phyloP scores from a whole-genome alignment of 2,797 vertebrate genomes.

The Poeciliopsis paucimaculata region DNA sequence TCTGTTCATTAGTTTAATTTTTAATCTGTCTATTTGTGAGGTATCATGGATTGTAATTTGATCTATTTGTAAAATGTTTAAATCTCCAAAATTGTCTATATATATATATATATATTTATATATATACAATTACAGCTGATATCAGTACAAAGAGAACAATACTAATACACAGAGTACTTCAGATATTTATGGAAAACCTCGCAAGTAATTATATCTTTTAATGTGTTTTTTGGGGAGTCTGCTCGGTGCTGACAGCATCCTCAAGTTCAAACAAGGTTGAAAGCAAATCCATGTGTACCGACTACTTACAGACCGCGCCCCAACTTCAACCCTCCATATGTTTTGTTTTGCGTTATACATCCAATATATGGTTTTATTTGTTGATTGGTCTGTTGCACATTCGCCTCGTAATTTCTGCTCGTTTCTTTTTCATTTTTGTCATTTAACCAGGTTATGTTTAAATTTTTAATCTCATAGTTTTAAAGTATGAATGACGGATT shows the following conservation, averaged over 20 bases:
- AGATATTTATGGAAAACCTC: background rate
- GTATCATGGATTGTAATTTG: background rate
- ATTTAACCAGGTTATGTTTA: background rate
- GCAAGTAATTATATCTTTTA: background rate
- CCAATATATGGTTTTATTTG: background rate
- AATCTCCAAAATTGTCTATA: no score
- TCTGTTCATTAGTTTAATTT: background rate
- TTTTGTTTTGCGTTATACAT: background rate
- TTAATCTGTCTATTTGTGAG: background rate
- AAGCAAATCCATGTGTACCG: background rate
- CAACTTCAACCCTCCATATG: background rate
- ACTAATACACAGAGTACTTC: background rate
- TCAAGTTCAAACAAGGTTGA: background rate
- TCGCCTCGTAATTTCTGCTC: background rate
- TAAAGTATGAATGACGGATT: no score
- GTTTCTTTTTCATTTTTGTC: background rate
- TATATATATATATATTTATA: no score
- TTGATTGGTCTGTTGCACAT: background rate
- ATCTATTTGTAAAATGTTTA: no score
- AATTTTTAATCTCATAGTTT: no score
- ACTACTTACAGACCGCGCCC: background rate
- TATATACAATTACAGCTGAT: no score
- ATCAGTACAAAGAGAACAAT: background rate
- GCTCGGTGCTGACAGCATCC: no score
- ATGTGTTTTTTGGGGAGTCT: no score